Conservation (phyloP, 2,888 invertebrate genomes). For the Homarus gammarus region DNA sequence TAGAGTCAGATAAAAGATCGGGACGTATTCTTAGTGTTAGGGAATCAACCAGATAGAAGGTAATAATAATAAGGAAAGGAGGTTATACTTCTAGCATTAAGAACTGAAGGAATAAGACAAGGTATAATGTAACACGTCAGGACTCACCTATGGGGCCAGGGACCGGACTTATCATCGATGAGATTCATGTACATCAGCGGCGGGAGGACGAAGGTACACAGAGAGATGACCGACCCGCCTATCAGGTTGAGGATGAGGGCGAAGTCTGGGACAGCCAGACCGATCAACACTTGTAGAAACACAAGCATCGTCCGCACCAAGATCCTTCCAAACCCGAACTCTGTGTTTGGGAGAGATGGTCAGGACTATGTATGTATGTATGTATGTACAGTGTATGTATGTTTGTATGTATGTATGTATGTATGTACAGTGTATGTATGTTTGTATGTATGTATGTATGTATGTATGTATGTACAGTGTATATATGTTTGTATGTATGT, state of each 20-base stretch:
- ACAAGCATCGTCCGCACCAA: constrained; percentile 83
- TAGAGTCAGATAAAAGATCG: no score
- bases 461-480: constrained; percentile 25
- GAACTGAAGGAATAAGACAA: no score
- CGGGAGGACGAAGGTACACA: constrained; percentile 85
- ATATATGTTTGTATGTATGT: no score
- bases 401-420: no score
- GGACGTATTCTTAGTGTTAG: no score
- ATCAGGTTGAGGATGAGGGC: constrained; percentile 85
- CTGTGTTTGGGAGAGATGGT: no score
- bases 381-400: no score
- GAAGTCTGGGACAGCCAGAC: constrained; percentile 85
- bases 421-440: no score
- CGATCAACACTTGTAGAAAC: constrained; percentile 83
- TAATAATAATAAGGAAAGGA: no score
- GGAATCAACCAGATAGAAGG: no score
- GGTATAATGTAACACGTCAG: neutral
- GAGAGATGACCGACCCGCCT: constrained; percentile 85
- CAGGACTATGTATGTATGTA: no score
- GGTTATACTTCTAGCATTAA: no score
- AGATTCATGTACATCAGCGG: constrained; percentile 84
- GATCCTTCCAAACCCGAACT: constrained; percentile 80
- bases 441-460: constrained; percentile 26
- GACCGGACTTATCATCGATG: constrained; percentile 25
- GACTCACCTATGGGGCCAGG: constrained; percentile 30